Conservation (phyloP, 2,797 vertebrate genomes). For the Nothura maculosa region DNA sequence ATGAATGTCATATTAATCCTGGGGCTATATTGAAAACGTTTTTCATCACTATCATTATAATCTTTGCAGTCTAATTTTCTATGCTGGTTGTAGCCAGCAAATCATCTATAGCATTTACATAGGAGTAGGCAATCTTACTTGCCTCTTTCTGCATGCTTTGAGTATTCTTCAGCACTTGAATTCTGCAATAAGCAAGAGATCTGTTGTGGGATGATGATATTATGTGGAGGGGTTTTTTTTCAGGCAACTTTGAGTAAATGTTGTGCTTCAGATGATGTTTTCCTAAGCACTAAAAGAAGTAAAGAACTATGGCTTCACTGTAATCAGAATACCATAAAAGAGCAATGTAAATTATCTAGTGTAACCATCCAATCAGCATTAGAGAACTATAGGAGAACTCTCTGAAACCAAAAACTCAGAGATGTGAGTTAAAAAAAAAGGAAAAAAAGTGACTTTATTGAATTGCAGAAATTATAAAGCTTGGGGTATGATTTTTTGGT, state of each 20-base stretch:
- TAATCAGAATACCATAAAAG: neutral
- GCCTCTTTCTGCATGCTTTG: neutral
- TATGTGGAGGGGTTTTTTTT: neutral
- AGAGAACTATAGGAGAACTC: neutral
- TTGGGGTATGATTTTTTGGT: neutral
- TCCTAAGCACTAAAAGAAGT: neutral
- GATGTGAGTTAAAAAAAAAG: no score
- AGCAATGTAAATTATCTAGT: neutral
- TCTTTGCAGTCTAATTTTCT: neutral
- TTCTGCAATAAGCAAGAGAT: neutral
- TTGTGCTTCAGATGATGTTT: neutral
- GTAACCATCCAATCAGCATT: neutral
- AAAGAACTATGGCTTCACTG: neutral
- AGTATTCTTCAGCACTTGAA: neutral
- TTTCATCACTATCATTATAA: neutral
- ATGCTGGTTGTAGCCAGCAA: neutral
- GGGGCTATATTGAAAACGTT: neutral
- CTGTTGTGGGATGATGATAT: neutral
- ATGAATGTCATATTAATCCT: neutral
- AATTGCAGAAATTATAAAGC: neutral
- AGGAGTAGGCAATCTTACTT: neutral
- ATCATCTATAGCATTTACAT: neutral
- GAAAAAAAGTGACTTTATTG: neutral
- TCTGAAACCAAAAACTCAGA: neutral
- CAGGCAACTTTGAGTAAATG: neutral